Percentiles rank a stretch among this genome's conserved stretches.
These are phyloP conservation scores for Oreotrochilus melanogaster DNA, from an alignment of 2,113 vertebrate genomes.

Conservation along the genomic window DNA sequence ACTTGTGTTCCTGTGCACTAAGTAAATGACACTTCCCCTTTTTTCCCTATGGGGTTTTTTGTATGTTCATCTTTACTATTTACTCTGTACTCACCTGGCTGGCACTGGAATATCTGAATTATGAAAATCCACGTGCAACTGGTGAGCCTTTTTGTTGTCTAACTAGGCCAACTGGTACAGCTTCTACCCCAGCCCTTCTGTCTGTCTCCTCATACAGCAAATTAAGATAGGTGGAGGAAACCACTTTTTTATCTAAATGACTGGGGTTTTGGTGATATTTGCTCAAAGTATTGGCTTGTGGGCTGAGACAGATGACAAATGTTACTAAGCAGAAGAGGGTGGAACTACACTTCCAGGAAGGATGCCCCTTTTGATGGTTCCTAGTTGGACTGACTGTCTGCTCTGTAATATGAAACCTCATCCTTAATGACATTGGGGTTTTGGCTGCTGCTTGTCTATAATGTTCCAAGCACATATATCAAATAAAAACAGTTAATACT, in stretches of 20 bases:
- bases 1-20: constrained; percentile 55
- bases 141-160: not conserved
- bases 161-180: constrained; percentile 8
- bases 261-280: not conserved
- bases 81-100: constrained; percentile 20
- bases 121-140: not conserved
- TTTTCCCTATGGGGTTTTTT: constrained; percentile 8
- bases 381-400: not conserved
- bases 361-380: not conserved
- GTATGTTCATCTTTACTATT: constrained; percentile 3
- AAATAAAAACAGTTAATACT: not conserved
- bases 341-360: not conserved
- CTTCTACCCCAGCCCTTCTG: not conserved
- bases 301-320: not conserved
- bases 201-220: not conserved
- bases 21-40: constrained; percentile 51
- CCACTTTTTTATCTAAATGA: not conserved
- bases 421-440: not conserved
- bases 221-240: not conserved
- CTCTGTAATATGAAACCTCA: not conserved
- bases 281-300: not conserved
- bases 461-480: not conserved
- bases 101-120: not conserved
- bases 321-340: not conserved
- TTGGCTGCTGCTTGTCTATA: not conserved